These are phyloP conservation scores for Addax nasomaculatus DNA, from an alignment of 2,113 vertebrate species.

Conservation along the genomic window DNA sequence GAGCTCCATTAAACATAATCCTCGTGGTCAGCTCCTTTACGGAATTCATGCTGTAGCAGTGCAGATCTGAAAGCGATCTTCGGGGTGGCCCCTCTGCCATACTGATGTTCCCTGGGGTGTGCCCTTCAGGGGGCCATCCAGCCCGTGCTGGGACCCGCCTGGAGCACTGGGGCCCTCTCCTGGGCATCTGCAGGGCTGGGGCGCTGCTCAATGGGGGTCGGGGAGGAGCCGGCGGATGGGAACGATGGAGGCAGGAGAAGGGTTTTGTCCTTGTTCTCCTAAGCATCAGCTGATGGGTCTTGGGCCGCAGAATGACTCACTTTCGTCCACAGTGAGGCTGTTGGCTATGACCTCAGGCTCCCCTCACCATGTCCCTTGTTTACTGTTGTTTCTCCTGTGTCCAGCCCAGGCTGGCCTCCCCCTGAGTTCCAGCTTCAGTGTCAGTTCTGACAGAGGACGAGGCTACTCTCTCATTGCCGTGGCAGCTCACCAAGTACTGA, in stretches of 20 bases:
- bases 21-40: background rate
- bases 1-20: background rate
- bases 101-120: background rate
- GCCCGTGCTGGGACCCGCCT: background rate
- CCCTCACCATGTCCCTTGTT: background rate
- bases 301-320: background rate
- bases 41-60: background rate
- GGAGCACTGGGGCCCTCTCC: background rate
- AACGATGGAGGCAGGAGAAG: background rate
- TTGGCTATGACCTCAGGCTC: background rate
- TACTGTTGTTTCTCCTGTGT: background rate
- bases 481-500: background rate
- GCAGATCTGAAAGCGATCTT: background rate
- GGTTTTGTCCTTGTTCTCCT: background rate
- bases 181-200: accelerated
- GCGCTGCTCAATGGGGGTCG: accelerated
- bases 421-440: background rate
- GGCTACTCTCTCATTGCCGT: background rate
- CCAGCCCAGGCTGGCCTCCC: background rate
- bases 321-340: background rate
- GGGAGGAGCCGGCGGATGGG: accelerated
- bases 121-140: background rate
- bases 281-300: background rate
- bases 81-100: background rate
- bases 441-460: background rate